Percentiles rank a stretch among this genome's conserved stretches.
Conservation (phyloP, 2,113 vertebrate species). For the Siniperca chuatsi region DNA sequence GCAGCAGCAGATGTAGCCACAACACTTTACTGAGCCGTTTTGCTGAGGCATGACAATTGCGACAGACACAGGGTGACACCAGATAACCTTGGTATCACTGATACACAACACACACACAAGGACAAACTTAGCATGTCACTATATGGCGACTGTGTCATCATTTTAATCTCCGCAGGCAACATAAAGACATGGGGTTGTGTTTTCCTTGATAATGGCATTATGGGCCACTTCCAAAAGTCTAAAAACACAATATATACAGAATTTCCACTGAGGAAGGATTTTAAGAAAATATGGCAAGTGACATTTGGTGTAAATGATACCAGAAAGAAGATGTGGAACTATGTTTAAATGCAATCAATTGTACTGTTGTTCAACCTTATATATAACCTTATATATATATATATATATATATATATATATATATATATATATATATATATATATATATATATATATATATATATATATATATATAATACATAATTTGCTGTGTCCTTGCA, state of each 20-base stretch:
- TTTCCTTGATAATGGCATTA: conserved; percentile 8
- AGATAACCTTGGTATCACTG: conserved; percentile 61
- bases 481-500: conserved; percentile 1
- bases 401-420: no score
- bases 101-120: conserved; percentile 31
- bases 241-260: neutral
- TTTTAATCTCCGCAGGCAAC: conserved; percentile 43
- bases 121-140: conserved; percentile 44
- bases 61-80: conserved; percentile 45
- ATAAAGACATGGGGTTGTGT: neutral
- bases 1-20: conserved; percentile 76
- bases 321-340: neutral
- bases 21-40: conserved; percentile 61
- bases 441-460: no score
- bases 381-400: neutral
- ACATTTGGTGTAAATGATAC: neutral
- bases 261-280: no score
- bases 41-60: conserved; percentile 68
- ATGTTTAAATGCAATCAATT: no score
- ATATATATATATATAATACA: no score
- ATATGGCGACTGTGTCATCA: conserved; percentile 45
- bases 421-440: neutral
- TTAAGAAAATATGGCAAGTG: neutral
- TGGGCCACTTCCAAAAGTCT: neutral
- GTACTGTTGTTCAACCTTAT: neutral